Percentiles rank a stretch among this genome's conserved stretches.
phyloP scores from a whole-genome alignment of 2,113 vertebrate genomes.

The Setophaga coronata region DNA sequence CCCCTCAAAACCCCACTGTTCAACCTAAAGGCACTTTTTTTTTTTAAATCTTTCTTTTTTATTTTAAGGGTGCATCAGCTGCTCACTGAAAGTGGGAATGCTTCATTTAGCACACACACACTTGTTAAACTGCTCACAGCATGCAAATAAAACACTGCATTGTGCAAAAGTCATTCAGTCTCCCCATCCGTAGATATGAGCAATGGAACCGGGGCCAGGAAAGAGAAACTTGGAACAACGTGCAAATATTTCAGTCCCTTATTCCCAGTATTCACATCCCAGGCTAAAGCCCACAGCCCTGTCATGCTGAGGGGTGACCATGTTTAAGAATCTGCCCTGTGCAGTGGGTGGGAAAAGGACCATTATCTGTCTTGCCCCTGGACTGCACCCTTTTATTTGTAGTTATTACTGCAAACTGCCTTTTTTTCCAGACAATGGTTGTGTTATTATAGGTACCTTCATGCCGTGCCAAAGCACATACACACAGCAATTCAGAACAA shows the following conservation, averaged over 20 bases:
- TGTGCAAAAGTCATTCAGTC: conserved; percentile 44
- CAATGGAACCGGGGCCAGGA: neutral
- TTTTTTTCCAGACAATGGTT: conserved; percentile 73
- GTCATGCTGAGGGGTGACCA: neutral
- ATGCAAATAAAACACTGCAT: conserved; percentile 15
- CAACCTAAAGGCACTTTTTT: neutral
- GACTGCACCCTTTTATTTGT: conserved; percentile 68
- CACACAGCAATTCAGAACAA: conserved; percentile 73
- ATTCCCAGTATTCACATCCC: neutral
- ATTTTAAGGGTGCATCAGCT: neutral
- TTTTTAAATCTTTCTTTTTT: neutral
- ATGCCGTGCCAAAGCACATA: conserved; percentile 79
- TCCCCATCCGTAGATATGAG: conserved; percentile 11
- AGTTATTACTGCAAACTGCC: conserved; percentile 65
- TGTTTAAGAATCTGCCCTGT: neutral
- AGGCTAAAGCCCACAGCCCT: neutral
- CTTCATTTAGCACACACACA: conserved; percentile 50
- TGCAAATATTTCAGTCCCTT: conserved; percentile 7
- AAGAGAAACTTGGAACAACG: conserved; percentile 44
- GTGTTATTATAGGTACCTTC: conserved; percentile 72
- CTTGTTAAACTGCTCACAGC: conserved; percentile 40
- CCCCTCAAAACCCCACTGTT: conserved; percentile 15
- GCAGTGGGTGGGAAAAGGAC: conserved; percentile 7
- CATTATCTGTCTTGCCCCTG: conserved; percentile 57
- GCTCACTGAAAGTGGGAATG: conserved; percentile 34